Base-by-base conservation (phyloP, 2,888 invertebrate species). In the Xestoiulus laeticollis region DNA sequence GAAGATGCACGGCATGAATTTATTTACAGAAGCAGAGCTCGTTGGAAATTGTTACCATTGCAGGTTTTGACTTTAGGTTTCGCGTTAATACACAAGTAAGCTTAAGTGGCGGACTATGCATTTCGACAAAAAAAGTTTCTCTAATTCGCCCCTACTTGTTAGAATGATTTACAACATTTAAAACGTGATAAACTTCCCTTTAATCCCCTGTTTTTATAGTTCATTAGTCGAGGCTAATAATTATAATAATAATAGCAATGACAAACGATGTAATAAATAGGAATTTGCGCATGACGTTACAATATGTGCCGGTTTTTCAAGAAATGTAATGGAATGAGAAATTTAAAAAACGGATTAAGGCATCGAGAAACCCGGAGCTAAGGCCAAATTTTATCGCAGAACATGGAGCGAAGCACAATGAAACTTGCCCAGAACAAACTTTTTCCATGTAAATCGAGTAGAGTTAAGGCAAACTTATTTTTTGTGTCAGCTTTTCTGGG, bases 191-290 rank as follows among this genome's bases (percentile, higher is more conserved):
- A 26, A 68, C 68, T 68, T 68, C 26, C 22, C 26, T 26, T 68
- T 68, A 26, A 68, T n/a, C n/a, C 26, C 26, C 68, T n/a, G n/a
- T n/a, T 59, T 48, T 48, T n/a, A 22, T 22, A 59, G n/a, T 4
- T 4, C 68, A n/a, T 68, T 26, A 68, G 68, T 68, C 22, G 26
- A 68, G 68, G 10, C 68, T 26, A 2, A 26, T 26, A 68, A 8
- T 22, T 10, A 68, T n/a, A 68, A 68, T 68, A 53, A n/a, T 53
- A 53, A 53, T 53, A 53, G 19, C 19, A 26, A 68, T n/a, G 26
- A 68, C 68, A 12, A 26, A 68, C 68, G 68, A 68, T 68, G 68
- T 68, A 68, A 68, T 68, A 68, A 68, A 68, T 68, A 68, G 68
- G 68, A 68, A 68, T 68, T 53, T 68, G 68, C 68, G 68, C 68